Base-by-base conservation (phyloP, 2,888 invertebrate species). In the Macropis europaea region DNA sequence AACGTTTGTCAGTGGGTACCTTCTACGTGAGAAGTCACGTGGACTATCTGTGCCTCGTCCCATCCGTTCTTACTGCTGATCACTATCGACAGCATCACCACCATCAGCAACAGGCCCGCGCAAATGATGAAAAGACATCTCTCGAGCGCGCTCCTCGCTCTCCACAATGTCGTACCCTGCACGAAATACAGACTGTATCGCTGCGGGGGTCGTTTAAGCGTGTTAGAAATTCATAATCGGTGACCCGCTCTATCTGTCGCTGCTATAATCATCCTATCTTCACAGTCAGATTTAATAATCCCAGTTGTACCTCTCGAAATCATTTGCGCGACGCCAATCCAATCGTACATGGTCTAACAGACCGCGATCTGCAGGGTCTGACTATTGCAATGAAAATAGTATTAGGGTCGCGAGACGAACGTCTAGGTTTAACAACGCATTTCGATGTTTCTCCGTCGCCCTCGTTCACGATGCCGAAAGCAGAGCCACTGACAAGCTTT, bases 121-220 rank as follows among this genome's bases (percentile, higher is more conserved):
- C 93, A 91, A 2, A 92, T 85, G 28, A 95, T 90, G 48, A 95
- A 90, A 17, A 96, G 91, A 59, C 92, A 92, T 89, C 94, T 93
- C 89, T 96, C 96, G 77, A 95, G 87, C 68, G 92, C 92, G 47
- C 93, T 94, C 19, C 96, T 92, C 52, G 94, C 92, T 77, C 94
- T 93, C 96, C 96, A 96, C 86, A 95, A 91, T 62, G 95, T 94
- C 17, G 94, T 92, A 6, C 95, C 95, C 95, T 95, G 91, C 6
- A 7, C 22, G 4, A 45, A 67, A 45, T 15, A n/a, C 24, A 59
- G 9, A 26, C 22, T 45, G 45, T 45, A 45, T 15, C 45, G 45
- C 28, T 26, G 30, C 30, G 26, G 26, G n/a, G 30, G 28, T 24
- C 43, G 56, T 56, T 56, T 24, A 56, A 61, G 26, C 30, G 28